Conservation (phyloP, 2,888 invertebrate species). For the Leucoma salicis region DNA sequence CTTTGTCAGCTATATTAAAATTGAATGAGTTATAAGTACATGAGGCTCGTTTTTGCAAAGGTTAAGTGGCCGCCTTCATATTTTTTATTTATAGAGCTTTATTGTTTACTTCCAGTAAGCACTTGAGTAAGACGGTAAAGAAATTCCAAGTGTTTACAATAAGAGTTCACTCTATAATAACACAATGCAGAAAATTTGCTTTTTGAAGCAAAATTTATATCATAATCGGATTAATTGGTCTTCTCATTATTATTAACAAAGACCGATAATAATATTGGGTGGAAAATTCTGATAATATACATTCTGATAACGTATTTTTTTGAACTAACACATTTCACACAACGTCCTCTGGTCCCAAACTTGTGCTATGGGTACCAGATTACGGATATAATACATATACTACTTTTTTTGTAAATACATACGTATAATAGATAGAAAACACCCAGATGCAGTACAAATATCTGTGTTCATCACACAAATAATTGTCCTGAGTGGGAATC, state of each 20-base stretch:
- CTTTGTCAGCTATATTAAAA: constrained; percentile 2
- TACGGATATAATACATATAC: too few species aligned
- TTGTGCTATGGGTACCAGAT: too few species aligned
- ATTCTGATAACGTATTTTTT: too few species aligned
- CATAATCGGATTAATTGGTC: not conserved
- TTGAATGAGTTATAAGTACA: constrained; percentile 11
- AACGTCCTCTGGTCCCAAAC: too few species aligned
- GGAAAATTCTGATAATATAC: not conserved
- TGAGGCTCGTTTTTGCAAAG: constrained; percentile 15
- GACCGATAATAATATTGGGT: not conserved
- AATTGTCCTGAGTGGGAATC: too few species aligned
- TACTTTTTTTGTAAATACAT: too few species aligned
- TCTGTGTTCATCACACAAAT: too few species aligned
- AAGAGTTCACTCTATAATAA: not conserved
- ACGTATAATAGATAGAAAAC: too few species aligned
- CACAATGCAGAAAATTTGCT: not conserved
- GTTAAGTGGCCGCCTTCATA: constrained; percentile 16
- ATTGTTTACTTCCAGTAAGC: constrained; percentile 18
- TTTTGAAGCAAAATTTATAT: not conserved
- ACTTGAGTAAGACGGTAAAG: constrained; percentile 2
- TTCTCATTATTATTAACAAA: not conserved
- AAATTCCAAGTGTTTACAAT: constrained; percentile 5
- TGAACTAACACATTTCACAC: too few species aligned
- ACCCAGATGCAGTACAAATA: too few species aligned
- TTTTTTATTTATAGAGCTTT: constrained; percentile 10